Conservation (phyloP, 2,113 vertebrate species). For the Brachypodius melanocephalos region DNA sequence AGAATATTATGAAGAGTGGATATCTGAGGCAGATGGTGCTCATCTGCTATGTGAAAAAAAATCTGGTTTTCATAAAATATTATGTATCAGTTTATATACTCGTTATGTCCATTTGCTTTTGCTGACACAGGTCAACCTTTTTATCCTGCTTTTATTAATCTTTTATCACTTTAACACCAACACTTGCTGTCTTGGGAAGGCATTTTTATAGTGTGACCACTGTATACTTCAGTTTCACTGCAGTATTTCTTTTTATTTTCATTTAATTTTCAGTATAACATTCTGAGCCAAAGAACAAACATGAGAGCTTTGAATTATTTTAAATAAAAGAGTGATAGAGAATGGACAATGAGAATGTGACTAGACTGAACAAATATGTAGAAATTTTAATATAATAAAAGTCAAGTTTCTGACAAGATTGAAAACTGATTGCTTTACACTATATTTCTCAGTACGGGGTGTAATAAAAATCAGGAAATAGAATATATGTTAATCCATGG, state of each 20-base stretch:
- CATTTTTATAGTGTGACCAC: neutral
- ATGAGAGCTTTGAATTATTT: neutral
- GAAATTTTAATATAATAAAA: neutral
- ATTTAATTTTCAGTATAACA: neutral
- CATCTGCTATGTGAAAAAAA: neutral
- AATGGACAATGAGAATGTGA: neutral
- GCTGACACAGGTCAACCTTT: neutral
- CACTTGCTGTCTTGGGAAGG: neutral
- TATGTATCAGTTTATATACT: neutral
- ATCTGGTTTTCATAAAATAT: neutral
- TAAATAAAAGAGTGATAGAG: neutral
- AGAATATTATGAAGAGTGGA: neutral
- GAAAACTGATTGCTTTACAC: neutral
- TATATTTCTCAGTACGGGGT: neutral
- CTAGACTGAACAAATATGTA: neutral
- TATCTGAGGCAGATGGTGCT: neutral
- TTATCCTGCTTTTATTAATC: neutral
- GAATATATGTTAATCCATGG: neutral
- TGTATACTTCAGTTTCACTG: neutral
- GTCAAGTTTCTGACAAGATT: neutral
- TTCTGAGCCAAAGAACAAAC: neutral
- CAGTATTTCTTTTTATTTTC: neutral
- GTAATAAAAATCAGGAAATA: neutral
- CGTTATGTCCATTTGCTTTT: neutral
- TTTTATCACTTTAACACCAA: neutral